phyloP scores from a whole-genome alignment of 2,797 vertebrate genomes.

The Clarias pachynema region DNA sequence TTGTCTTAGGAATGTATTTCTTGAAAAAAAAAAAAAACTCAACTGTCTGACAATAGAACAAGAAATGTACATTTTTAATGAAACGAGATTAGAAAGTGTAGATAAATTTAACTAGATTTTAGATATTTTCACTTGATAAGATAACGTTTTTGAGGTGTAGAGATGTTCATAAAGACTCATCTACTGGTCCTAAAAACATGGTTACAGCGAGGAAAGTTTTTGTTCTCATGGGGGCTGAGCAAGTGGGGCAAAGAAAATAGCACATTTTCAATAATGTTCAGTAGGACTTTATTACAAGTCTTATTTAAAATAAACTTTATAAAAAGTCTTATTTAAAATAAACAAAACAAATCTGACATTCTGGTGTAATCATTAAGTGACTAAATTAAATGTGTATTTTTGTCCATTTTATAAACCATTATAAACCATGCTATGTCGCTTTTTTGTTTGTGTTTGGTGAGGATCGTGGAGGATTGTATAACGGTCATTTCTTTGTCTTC shows the following conservation, averaged over 20 bases:
- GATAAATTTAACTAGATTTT: too few species aligned
- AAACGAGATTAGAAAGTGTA: too few species aligned
- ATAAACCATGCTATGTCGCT: too few species aligned
- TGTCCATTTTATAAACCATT: slow-evolving; percentile 6
- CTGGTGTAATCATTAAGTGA: background rate
- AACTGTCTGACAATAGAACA: too few species aligned
- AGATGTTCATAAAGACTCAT: slow-evolving; percentile 1
- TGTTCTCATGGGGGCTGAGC: background rate
- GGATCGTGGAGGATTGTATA: too few species aligned
- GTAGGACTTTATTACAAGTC: background rate
- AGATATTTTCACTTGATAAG: too few species aligned
- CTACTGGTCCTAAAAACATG: background rate
- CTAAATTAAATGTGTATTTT: background rate
- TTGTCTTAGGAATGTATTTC: too few species aligned
- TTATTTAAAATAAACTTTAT: background rate
- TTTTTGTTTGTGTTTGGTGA: too few species aligned
- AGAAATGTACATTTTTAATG: too few species aligned
- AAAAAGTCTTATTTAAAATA: background rate
- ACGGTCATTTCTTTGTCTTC: too few species aligned
- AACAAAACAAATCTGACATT: background rate
- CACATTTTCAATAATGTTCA: background rate
- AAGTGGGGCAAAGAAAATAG: background rate
- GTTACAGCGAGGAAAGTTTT: background rate
- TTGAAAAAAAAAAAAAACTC: too few species aligned
- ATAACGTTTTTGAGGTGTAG: background rate